Percentiles rank a stretch among this genome's conserved stretches.
Evolutionary conservation across 2,113 vertebrate species (phyloP).

Genomic region (Corapipo altera): DNA sequence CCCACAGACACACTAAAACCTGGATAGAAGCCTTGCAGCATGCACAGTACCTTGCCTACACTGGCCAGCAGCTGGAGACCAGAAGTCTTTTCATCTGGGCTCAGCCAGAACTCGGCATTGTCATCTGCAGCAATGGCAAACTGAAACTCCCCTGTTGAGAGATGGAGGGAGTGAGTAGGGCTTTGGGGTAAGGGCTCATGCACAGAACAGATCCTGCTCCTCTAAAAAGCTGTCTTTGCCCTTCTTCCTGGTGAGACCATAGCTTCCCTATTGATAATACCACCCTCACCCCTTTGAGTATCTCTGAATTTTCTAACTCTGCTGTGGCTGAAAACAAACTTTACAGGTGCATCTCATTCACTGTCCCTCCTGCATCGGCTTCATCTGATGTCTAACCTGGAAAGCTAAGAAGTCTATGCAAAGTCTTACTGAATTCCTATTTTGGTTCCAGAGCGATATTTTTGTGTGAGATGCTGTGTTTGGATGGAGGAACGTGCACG

Average conservation of each 20-base stretch:
- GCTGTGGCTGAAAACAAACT: not conserved
- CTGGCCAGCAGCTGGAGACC: conserved; percentile 81
- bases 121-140: conserved; percentile 91
- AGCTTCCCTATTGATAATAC: not conserved
- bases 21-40: not conserved
- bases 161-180: not conserved
- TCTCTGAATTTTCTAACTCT: not conserved
- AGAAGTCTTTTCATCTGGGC: conserved; percentile 79
- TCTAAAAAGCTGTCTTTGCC: not conserved
- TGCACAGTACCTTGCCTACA: conserved; percentile 86
- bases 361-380: not conserved
- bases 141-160: conserved; percentile 83
- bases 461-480: not conserved
- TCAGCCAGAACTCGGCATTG: conserved; percentile 97
- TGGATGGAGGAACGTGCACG: rapidly evolving
- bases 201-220: not conserved
- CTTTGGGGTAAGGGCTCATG: not conserved
- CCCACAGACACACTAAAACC: not conserved
- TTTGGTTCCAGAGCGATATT: not conserved
- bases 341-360: not conserved
- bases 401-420: not conserved
- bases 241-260: not conserved
- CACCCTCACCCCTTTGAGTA: not conserved
- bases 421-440: not conserved
- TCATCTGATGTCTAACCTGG: not conserved